A percentile compares a stretch with the other conserved stretches of the same genome.
Evolutionary conservation across 2,797 vertebrate genomes (phyloP).

Genomic region (Furcifer pardalis): DNA sequence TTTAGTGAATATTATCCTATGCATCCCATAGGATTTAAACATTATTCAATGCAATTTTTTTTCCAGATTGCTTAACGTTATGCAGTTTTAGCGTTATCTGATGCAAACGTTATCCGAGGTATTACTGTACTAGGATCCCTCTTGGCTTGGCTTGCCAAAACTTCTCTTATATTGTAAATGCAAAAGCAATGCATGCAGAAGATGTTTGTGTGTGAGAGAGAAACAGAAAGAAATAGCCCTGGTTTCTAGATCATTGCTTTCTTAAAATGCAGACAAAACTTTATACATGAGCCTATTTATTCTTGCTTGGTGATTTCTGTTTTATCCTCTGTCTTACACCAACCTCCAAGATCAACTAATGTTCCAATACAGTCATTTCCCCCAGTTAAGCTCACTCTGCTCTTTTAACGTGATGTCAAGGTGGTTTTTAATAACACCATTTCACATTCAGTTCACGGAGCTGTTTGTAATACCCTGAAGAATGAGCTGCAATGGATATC

Average conservation of each 20-base stretch:
- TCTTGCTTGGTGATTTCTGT: background rate
- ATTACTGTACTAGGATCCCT: background rate
- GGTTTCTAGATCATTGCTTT: background rate
- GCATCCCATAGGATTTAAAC: too few relatives aligned
- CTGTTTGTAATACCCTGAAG: constrained; percentile 34
- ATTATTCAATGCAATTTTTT: too few relatives aligned
- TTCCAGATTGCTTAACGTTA: too few relatives aligned
- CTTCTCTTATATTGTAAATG: background rate
- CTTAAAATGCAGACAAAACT: constrained; percentile 30
- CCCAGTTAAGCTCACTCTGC: background rate
- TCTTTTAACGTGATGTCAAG: background rate
- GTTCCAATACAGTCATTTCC: background rate
- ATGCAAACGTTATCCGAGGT: too few relatives aligned
- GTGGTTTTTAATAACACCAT: constrained; percentile 42
- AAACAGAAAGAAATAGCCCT: background rate
- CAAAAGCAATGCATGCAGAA: background rate
- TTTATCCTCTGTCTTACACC: background rate
- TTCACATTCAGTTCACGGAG: constrained; percentile 28
- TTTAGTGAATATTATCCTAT: too few relatives aligned
- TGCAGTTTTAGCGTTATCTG: too few relatives aligned
- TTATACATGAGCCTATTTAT: constrained; percentile 38
- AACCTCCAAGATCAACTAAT: fast-evolving
- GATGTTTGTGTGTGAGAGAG: background rate
- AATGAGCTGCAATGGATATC: constrained; percentile 16
- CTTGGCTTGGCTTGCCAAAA: background rate